These are phyloP conservation scores for Hemaris fuciformis DNA, from an alignment of 2,888 invertebrate genomes.

Conservation along the genomic window DNA sequence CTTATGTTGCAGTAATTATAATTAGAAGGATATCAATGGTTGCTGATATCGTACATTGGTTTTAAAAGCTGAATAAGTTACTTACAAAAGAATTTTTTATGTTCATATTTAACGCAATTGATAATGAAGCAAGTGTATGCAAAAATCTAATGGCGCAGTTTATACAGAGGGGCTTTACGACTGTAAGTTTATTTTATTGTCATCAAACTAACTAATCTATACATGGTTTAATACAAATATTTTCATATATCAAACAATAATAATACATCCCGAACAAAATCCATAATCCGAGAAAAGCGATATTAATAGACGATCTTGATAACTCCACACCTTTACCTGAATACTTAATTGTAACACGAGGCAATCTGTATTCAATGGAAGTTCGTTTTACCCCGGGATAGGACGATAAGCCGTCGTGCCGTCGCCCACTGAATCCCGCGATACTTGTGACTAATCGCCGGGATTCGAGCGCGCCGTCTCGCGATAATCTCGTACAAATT, in stretches of 20 bases:
- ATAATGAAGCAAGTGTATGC: too few species aligned
- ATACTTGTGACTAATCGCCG: conserved; percentile 79
- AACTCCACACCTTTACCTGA: conserved; percentile 68
- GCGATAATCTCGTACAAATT: conserved; percentile 77
- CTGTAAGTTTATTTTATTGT: too few species aligned
- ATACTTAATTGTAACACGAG: conserved; percentile 64
- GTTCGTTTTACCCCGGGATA: conserved; percentile 46
- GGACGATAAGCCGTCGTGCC: conserved; percentile 55
- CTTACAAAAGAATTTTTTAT: too few species aligned
- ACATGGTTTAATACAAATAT: not conserved
- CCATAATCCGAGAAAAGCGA: conserved; percentile 41
- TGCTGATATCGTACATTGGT: too few species aligned
- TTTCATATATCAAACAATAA: conserved; percentile 3
- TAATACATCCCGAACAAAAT: conserved; percentile 25
- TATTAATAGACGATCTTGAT: conserved; percentile 68
- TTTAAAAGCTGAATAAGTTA: too few species aligned
- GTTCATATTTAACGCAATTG: too few species aligned
- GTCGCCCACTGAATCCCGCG: conserved; percentile 50
- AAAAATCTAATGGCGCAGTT: too few species aligned
- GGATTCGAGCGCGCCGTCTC: conserved; percentile 72
- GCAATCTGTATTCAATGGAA: conserved; percentile 73
- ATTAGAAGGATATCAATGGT: too few species aligned
- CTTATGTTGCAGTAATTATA: not conserved
- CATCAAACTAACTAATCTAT: too few species aligned
- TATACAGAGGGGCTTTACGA: too few species aligned